Percentiles rank a stretch among this genome's conserved stretches.
phyloP scores from a whole-genome alignment of 2,113 vertebrate species.

The Coptodon rendalli region DNA sequence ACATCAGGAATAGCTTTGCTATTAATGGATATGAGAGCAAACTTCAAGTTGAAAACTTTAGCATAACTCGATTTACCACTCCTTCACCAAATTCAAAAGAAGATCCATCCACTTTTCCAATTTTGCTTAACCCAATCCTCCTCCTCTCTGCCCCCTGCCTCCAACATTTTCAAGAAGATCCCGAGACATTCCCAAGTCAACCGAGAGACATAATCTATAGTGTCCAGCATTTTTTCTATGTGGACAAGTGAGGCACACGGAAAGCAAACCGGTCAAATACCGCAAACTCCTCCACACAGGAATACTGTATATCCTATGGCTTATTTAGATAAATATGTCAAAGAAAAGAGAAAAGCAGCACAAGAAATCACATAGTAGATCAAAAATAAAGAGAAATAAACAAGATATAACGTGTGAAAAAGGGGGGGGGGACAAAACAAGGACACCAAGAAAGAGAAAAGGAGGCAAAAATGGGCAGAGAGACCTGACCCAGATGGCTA shows the following conservation, averaged over 20 bases:
- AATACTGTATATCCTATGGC: neutral
- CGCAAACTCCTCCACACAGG: neutral
- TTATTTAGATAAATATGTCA: neutral
- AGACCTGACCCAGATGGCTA: neutral
- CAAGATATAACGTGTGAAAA: neutral
- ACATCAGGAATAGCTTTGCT: neutral
- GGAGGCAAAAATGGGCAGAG: neutral
- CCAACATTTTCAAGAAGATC: neutral
- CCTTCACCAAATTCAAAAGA: neutral
- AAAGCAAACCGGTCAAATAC: neutral
- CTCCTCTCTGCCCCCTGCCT: neutral
- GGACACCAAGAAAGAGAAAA: neutral
- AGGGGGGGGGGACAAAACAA: accelerated
- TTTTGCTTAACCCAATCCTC: neutral
- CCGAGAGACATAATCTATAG: neutral
- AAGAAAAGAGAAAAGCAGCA: neutral
- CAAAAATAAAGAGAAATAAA: neutral
- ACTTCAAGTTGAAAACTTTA: neutral
- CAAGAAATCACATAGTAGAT: neutral
- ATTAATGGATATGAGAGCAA: neutral
- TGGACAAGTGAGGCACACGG: neutral
- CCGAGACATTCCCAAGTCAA: neutral
- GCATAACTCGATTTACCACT: neutral
- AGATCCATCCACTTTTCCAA: neutral
- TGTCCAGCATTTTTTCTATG: neutral